These are phyloP conservation scores for Dolichallabes microphthalmus DNA, from an alignment of 2,113 vertebrate species.

Conservation along the genomic window DNA sequence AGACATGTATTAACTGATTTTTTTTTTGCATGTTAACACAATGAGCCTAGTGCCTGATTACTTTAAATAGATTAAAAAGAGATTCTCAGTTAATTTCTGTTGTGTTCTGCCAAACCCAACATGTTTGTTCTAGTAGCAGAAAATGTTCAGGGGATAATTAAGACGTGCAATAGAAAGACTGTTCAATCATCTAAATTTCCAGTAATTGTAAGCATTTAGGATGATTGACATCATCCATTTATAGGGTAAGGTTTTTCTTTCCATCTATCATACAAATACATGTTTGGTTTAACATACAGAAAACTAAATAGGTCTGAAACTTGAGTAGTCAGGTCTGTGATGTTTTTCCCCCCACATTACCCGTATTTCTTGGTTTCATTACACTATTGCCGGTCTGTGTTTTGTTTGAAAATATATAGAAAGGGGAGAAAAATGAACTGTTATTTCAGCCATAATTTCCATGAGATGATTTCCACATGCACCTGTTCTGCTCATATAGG, in stretches of 20 bases:
- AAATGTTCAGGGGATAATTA: not conserved
- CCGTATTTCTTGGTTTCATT: not conserved
- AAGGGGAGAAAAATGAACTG: not conserved
- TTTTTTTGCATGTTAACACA: not conserved
- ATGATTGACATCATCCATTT: not conserved
- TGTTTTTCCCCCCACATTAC: not conserved
- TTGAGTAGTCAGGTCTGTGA: not conserved
- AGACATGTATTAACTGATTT: not conserved
- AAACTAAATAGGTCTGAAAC: not conserved
- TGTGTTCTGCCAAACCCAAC: not conserved
- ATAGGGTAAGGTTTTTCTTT: not conserved
- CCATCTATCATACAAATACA: too few relatives aligned
- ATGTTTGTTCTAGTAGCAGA: not conserved
- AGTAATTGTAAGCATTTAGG: not conserved
- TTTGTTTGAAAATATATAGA: not conserved
- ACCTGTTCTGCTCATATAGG: not conserved
- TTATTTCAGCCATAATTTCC: not conserved
- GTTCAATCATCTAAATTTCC: not conserved
- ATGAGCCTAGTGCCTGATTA: not conserved
- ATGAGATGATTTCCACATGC: not conserved
- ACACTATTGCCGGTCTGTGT: not conserved
- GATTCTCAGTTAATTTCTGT: not conserved
- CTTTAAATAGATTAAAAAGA: not conserved
- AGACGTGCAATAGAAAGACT: not conserved
- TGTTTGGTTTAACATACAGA: not conserved